phyloP scores from a whole-genome alignment of 2,113 vertebrate species.

The Zosterops borbonicus region DNA sequence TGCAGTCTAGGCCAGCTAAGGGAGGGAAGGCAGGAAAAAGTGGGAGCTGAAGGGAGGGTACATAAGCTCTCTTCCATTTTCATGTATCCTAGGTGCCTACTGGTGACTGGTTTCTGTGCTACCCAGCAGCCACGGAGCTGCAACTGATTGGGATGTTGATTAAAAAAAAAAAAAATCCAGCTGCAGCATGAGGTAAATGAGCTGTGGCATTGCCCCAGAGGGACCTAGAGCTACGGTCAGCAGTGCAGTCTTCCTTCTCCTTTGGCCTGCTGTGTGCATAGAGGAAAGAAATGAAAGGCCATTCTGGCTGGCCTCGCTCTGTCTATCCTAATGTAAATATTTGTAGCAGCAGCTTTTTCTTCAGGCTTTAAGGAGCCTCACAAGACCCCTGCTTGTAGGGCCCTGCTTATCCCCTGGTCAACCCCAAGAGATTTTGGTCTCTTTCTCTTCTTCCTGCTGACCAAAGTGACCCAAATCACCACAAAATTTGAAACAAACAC shows the following conservation, averaged over 20 bases:
- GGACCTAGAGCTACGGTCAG: not conserved
- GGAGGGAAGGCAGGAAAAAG: not conserved
- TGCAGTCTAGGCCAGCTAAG: not conserved
- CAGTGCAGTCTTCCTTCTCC: not conserved
- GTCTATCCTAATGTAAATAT: not conserved
- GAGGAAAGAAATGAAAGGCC: not conserved
- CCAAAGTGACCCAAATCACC: not conserved
- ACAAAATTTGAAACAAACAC: not conserved
- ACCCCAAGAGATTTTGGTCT: not conserved
- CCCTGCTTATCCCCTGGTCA: not conserved
- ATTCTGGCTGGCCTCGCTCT: not conserved
- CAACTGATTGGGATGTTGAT: not conserved
- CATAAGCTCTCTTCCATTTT: not conserved
- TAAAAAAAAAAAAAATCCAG: not conserved
- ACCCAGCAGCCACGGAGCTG: not conserved
- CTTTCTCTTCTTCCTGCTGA: not conserved
- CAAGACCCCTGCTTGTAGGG: not conserved
- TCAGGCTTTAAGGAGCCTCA: not conserved
- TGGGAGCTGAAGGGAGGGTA: not conserved
- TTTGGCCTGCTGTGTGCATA: not conserved
- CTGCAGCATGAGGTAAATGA: conserved; percentile 37
- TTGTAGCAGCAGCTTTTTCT: not conserved
- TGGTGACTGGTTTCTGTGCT: not conserved
- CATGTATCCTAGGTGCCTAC: not conserved
- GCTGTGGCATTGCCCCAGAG: conserved; percentile 38